Evolutionary conservation across 2,113 vertebrate genomes (phyloP), one percentile per base, ranked within the genome.

Genomic region (Salvelinus alpinus): DNA sequence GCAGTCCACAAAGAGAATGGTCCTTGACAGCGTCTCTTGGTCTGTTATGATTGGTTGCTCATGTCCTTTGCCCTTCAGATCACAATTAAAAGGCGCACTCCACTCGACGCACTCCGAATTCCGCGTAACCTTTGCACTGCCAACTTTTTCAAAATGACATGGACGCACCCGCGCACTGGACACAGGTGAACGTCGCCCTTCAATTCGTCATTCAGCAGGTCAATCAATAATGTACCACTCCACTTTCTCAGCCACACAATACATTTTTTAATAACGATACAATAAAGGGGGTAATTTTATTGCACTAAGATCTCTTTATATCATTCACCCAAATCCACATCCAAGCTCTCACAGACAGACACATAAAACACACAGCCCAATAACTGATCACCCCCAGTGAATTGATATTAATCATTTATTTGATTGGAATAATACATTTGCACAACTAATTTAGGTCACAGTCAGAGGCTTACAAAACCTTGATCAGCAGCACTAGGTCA

Each of bases 11-110:
- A 60, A 47, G 57, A 69, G 34, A 44, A 44, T 2, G 44, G n/a
- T 60, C 4, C 62, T 71, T 69, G 54, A 75, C 70, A 90, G 76
- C 75, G 29, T 48, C 74, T 82, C 81, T 80, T 88, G 77, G 83
- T 79, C 73, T 44, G 38, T 11, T 81, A 70, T 85, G 72, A 80
- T 82, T 81, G 77, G 64, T 86, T 86, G 8, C 82, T 89, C 88
- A 60, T 88, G 88, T 90, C 86, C 83, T 91, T 90, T 93, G 92
- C 91, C 92, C 92, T 93, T 93, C 80, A 82, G 77, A 72, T 74
- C 72, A 76, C 62, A 73, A 80, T 57, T 72, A 48, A n/a, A 90
- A 90, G 78, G 79, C 84, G 86, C 88, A 82, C 38, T 44, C 38
- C 38, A 38, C 87, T 82, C 79, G 71, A 74, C 73, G 81, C 79